Evolutionary conservation across 2,888 invertebrate species (phyloP), one percentile per base, ranked within the genome.

Genomic region (Netelia virgata): DNA sequence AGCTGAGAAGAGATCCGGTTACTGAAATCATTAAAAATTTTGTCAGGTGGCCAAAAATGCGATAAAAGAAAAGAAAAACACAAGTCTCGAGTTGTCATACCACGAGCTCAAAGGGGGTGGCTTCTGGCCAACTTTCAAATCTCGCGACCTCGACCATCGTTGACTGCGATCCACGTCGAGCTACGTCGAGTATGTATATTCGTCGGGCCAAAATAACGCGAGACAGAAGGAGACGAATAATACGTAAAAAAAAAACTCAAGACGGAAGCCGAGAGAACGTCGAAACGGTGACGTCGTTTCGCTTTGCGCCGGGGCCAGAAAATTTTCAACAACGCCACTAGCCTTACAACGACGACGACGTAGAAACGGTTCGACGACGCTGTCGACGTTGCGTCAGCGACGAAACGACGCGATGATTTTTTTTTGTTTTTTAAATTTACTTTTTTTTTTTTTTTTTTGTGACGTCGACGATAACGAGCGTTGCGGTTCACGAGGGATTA

Each of bases 11-110:
- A 53, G 53, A 53, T 70, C 61, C 53, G 61, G 53, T 63, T 78
- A 43, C 61, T 10, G 23, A 41, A 55, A 70, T 41, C 41, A 23
- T 50, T 61, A 41, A 18, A 63, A 63, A 41, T 16, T 50, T 59
- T 82, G 55, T 64, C 70, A 43, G 23, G 55, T 18, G 47, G 76
- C 82, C 76, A 75, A 55, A 55, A 41, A 55, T 55, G 69, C 61
- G 43, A 75, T 0, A 5, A 5, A 23, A 28, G 5, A 28, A 28
- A 28, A 5, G 28, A 28, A 28, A 59, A 80, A 68, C 43, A 64
- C 23, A 20, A 16, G 47, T 76, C 59, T 70, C 28, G 20, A 57
- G 55, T 70, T 76, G 47, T 76, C 61, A 55, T 63, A 70, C 70
- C 70, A 66, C 55, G n/a, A 72, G 70, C 36, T 47, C 14, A 69